Evolutionary conservation across 2,888 invertebrate species (phyloP), one percentile per base, ranked within the genome.

Genomic region (Caenorhabditis japonica): DNA sequence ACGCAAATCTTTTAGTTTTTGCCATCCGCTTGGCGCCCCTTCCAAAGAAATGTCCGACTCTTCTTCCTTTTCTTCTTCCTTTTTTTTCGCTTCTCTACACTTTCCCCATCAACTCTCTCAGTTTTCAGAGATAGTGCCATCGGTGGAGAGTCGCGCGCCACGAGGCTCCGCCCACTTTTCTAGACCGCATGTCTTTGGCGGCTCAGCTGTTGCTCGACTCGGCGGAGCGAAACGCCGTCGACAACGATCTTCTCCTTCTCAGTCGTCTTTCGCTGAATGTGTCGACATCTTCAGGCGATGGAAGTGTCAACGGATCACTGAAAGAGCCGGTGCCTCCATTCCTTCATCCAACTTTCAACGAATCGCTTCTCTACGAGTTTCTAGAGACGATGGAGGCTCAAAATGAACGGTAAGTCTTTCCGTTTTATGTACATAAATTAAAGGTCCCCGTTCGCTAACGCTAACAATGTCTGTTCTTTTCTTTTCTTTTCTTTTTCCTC

Each of bases 251-350:
- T 53, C n/a, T n/a, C n/a, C n/a, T n/a, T n/a, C n/a, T n/a, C n/a
- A n/a, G n/a, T n/a, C 39, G 46, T 44, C 62, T 47, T 64, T 56
- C 55, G 55, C 64, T 64, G 64, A 64, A 64, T 64, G 64, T 56
- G 34, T 56, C 55, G 49, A 55, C 56, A 49, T 47, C 47, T 27
- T 34, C 41, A 39, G 55, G 51, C 25, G 53, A 38, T 19, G 58
- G 46, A 38, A 53, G 27, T 39, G 47, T 34, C 53, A 68, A 68
- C 46, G 43, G 44, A 4, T 44, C 66, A n/a, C 17, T 68, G 55
- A 68, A 34, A 19, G 60, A 60, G 33, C 49, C 60, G 4, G 46
- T 17, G 15, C 56, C 19, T 19, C 46, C 44, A 36, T 60, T 36
- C 41, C 27, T 41, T 25, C 38, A 55, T 49, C 47, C 27, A 5